Conservation (phyloP, 1,140 invertebrate species). For the Cyclina sinensis region DNA sequence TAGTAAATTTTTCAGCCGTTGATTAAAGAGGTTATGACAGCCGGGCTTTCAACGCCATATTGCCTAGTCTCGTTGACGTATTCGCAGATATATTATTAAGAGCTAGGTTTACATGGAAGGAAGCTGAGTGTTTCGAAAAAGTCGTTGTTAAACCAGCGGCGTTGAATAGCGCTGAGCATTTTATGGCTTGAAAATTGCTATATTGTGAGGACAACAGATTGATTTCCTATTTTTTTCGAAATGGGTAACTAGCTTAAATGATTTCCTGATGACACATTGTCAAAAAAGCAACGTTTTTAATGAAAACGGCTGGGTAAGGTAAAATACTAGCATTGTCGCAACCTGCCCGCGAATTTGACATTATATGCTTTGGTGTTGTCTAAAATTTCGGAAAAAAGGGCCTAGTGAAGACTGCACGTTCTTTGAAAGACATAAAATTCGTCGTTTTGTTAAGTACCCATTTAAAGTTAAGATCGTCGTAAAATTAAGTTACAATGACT, state of each 20-base stretch:
- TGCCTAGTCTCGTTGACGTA: constrained; percentile 2
- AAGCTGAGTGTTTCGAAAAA: background rate
- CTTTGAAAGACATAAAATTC: background rate
- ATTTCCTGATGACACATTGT: constrained; percentile 30
- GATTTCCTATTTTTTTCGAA: constrained; percentile 25
- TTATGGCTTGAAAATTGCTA: constrained; percentile 60
- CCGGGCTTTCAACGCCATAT: constrained; percentile 41
- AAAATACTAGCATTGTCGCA: background rate
- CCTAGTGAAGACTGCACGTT: background rate
- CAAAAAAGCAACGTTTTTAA: constrained; percentile 23
- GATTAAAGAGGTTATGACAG: constrained; percentile 62
- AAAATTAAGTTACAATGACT: constrained; percentile 52
- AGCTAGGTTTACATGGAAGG: constrained; percentile 42
- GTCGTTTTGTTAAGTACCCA: constrained; percentile 26
- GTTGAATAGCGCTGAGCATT: constrained; percentile 46
- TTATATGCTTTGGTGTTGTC: background rate
- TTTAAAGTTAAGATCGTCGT: constrained; percentile 53
- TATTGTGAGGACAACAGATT: constrained; percentile 49
- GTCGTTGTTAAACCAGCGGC: background rate
- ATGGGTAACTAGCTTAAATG: constrained; percentile 6
- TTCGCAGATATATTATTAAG: constrained; percentile 34
- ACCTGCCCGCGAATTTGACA: background rate
- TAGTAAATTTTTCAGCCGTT: constrained; percentile 61
- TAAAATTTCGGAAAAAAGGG: constrained; percentile 1
- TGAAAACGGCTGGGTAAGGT: background rate